These are phyloP conservation scores for Elysia chlorotica DNA, from an alignment of 1,140 invertebrate genomes.

Conservation along the genomic window DNA sequence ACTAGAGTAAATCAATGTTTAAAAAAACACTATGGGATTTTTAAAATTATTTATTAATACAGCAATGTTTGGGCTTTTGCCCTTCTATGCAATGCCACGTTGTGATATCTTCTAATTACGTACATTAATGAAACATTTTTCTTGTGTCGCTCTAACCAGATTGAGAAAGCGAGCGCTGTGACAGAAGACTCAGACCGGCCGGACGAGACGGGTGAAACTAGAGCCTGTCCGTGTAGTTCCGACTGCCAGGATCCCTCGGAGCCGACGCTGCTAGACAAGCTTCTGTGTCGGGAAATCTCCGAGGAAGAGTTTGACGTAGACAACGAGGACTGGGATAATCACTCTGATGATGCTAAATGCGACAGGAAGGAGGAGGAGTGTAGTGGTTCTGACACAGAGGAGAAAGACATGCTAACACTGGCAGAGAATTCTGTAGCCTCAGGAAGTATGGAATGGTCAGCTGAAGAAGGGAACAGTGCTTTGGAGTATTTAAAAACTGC, in stretches of 20 bases:
- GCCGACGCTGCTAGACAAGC: not conserved
- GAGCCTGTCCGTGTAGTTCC: not conserved
- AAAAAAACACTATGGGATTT: too few species aligned
- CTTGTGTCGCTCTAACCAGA: too few species aligned
- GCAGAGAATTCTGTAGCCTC: not conserved
- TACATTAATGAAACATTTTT: too few species aligned
- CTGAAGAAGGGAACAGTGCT: too few species aligned
- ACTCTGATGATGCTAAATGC: too few species aligned
- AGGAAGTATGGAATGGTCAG: not conserved
- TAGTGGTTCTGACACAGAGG: not conserved
- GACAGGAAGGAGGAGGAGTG: not conserved
- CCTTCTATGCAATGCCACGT: too few species aligned
- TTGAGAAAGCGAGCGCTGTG: too few species aligned
- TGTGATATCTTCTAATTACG: too few species aligned
- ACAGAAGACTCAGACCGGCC: not conserved
- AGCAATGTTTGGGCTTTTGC: too few species aligned
- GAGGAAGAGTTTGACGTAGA: constrained; percentile 22
- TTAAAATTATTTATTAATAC: too few species aligned
- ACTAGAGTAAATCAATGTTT: too few species aligned
- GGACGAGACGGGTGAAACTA: not conserved
- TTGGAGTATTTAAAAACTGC: too few species aligned
- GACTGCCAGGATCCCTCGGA: not conserved
- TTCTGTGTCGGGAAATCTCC: constrained; percentile 1
- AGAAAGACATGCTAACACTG: not conserved
- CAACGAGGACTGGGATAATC: constrained; percentile 15